Conservation (phyloP, 2,797 vertebrate species). For the Propithecus perrieri region DNA sequence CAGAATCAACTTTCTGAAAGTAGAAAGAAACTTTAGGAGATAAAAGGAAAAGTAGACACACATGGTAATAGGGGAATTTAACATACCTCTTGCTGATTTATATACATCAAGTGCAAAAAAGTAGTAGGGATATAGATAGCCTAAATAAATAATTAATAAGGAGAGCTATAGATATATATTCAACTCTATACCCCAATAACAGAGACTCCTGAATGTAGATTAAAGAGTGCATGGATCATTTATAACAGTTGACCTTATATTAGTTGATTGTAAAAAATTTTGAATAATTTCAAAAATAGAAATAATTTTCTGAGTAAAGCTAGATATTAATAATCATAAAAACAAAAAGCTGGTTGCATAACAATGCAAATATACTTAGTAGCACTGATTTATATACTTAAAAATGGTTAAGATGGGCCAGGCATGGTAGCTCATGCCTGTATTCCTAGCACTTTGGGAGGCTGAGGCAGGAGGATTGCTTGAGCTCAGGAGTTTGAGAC, state of each 20-base stretch:
- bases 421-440: background rate
- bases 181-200: background rate
- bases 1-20: background rate
- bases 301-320: slow-evolving; percentile 6
- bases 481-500: background rate
- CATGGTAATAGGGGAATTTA: background rate
- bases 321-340: background rate
- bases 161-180: background rate
- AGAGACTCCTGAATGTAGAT: background rate
- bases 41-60: background rate
- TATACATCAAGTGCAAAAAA: background rate
- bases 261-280: background rate
- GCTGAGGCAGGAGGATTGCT: background rate
- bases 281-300: background rate
- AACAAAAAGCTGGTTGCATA: background rate
- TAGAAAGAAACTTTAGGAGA: background rate
- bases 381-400: background rate
- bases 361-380: background rate
- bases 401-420: too few species aligned
- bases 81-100: background rate
- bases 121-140: background rate
- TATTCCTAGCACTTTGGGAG: background rate
- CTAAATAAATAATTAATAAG: background rate
- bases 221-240: background rate
- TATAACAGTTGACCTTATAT: background rate